Evolutionary conservation across 2,113 vertebrate species (phyloP), one percentile per base, ranked within the genome.

Genomic region (Ahaetulla prasina): DNA sequence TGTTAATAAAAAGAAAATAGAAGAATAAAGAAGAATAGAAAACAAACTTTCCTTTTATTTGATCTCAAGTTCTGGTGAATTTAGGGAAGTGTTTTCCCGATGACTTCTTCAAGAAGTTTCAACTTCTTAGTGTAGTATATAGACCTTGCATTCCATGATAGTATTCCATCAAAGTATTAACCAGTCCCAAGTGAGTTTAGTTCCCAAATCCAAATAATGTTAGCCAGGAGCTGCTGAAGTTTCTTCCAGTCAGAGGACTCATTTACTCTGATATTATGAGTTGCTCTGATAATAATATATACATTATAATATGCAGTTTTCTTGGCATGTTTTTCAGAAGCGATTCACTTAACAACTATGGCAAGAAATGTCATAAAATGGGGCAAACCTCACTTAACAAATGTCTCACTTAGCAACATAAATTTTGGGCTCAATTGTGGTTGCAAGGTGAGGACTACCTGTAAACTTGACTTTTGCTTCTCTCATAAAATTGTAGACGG

Each of bases 1-100:
- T 85, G 43, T 52, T 90, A 63, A 90, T 92, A 47, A 92, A 89
- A 52, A 50, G 88, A 50, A 52, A 90, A 35, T 91, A 55, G 57
- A 85, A 86, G 43, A 54, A 27, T 91, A 23, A 25, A 89, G 91
- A 88, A 27, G 39, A 49, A 84, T 45, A 85, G 47, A 25, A 85
- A 74, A n/a, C 80, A 52, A 43, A 43, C 7, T 39, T 80, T 43
- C 18, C 74, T 80, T 43, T 80, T 43, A 80, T 80, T 39, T 80
- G 20, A 80, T 39, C 18, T 80, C 18, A 22, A 9, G 18, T 80
- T 80, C n/a, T 80, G 68, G 18, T 80, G 74, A 80, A 80, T 43
- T 80, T 43, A 80, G 35, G 18, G 74, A 80, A 80, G 8, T 80
- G 18, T 3, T 18, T 20, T 39, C 35, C 18, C 35, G 22, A 22